Conservation (phyloP, 2,113 vertebrate species). For the Lophotis ruficrista region DNA sequence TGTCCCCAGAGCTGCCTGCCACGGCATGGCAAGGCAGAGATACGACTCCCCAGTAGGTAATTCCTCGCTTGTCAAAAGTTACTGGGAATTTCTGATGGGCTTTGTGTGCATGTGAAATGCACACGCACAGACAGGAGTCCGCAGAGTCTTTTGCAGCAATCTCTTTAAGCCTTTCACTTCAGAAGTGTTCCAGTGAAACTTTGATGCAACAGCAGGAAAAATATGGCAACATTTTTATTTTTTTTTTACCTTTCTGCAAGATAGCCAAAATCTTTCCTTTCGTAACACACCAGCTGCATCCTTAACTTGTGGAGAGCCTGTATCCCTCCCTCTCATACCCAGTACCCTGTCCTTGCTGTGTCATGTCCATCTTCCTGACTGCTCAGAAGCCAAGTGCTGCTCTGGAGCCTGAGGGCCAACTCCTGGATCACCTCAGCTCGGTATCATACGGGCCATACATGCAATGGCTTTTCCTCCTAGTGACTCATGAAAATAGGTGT, state of each 20-base stretch:
- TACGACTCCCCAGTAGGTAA: not conserved
- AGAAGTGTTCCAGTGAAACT: not conserved
- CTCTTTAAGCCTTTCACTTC: not conserved
- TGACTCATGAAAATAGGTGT: conserved; percentile 14
- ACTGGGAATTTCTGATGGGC: not conserved
- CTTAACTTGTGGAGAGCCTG: not conserved
- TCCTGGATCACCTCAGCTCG: not conserved
- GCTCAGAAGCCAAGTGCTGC: not conserved
- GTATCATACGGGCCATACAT: not conserved
- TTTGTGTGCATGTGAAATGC: not conserved
- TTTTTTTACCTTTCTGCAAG: not conserved
- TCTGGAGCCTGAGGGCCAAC: not conserved
- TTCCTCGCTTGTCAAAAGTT: not conserved
- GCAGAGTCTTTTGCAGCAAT: not conserved
- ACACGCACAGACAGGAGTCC: rapidly evolving
- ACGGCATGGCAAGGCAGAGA: not conserved
- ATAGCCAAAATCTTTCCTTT: not conserved
- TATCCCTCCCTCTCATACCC: not conserved
- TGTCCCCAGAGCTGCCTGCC: not conserved
- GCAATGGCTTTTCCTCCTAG: not conserved
- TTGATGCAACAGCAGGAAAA: not conserved
- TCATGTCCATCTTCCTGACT: not conserved
- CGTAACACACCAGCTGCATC: not conserved
- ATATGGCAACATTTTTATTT: no score
- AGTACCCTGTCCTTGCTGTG: not conserved